phyloP scores from a whole-genome alignment of 2,888 invertebrate genomes.

The Apamea crenata region DNA sequence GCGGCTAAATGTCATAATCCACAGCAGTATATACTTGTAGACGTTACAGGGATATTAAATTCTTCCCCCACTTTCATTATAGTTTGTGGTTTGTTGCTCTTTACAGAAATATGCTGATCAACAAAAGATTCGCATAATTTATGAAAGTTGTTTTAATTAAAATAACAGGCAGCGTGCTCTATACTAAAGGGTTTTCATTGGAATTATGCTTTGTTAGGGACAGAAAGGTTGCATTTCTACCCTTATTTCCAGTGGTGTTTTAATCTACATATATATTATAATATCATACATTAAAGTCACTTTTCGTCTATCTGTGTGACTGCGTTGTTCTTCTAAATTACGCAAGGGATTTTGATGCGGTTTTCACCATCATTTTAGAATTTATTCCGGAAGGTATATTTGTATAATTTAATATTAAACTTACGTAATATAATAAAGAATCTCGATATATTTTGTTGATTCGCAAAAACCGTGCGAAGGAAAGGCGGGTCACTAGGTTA shows the following conservation, averaged over 20 bases:
- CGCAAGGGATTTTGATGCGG: neutral
- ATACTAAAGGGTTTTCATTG: no score
- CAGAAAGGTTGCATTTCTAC: neutral
- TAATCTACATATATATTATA: neutral
- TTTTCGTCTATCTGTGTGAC: neutral
- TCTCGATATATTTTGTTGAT: neutral
- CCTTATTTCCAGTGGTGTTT: neutral
- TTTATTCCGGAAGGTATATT: neutral
- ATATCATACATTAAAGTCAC: neutral
- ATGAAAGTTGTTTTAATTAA: constrained; percentile 19
- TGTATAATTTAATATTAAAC: neutral
- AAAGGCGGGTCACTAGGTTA: neutral
- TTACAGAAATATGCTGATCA: neutral
- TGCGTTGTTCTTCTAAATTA: neutral
- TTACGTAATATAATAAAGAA: neutral
- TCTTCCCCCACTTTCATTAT: constrained; percentile 17
- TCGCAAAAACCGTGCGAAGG: neutral
- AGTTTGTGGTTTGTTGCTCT: constrained; percentile 30
- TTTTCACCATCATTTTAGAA: neutral
- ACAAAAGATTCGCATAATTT: constrained; percentile 15
- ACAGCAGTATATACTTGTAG: constrained; percentile 13
- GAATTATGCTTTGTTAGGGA: no score
- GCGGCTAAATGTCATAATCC: constrained; percentile 50
- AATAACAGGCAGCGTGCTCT: neutral
- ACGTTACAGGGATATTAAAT: constrained; percentile 29